phyloP scores from a whole-genome alignment of 2,113 vertebrate species.

The Nansenia antarctica region DNA sequence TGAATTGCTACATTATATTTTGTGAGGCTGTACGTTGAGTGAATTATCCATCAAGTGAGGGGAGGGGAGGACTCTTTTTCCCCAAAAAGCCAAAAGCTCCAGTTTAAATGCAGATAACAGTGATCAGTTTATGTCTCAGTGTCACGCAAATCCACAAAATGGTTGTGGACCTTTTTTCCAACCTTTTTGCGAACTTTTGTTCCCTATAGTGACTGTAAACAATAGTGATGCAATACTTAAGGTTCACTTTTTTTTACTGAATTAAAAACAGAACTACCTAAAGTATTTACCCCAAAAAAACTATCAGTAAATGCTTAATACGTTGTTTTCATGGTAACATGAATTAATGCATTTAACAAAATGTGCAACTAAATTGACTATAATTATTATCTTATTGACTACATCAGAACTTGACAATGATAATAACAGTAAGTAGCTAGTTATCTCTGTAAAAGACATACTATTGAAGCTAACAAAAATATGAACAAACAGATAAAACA shows the following conservation, averaged over 20 bases:
- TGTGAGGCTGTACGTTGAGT: slow-evolving; percentile 3
- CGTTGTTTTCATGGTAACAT: neutral
- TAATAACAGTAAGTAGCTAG: too few species aligned
- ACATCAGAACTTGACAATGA: too few species aligned
- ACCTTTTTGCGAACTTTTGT: neutral
- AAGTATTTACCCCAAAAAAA: too few species aligned
- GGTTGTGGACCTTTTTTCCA: neutral
- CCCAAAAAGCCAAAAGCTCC: neutral
- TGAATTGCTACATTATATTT: slow-evolving; percentile 29
- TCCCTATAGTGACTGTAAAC: too few species aligned
- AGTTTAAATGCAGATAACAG: neutral
- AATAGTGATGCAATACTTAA: neutral
- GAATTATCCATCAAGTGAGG: slow-evolving; percentile 19
- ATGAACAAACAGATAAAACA: neutral
- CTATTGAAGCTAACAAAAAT: neutral
- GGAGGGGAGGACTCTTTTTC: neutral
- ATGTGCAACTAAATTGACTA: too few species aligned
- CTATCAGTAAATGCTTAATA: neutral
- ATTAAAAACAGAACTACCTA: too few species aligned
- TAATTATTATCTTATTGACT: too few species aligned
- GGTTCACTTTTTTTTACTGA: neutral
- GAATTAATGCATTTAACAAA: too few species aligned
- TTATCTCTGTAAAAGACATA: too few species aligned
- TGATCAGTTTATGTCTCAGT: neutral
- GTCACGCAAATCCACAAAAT: neutral